These are phyloP conservation scores for Phainopepla nitens DNA, from an alignment of 2,113 vertebrate species.

Conservation along the genomic window DNA sequence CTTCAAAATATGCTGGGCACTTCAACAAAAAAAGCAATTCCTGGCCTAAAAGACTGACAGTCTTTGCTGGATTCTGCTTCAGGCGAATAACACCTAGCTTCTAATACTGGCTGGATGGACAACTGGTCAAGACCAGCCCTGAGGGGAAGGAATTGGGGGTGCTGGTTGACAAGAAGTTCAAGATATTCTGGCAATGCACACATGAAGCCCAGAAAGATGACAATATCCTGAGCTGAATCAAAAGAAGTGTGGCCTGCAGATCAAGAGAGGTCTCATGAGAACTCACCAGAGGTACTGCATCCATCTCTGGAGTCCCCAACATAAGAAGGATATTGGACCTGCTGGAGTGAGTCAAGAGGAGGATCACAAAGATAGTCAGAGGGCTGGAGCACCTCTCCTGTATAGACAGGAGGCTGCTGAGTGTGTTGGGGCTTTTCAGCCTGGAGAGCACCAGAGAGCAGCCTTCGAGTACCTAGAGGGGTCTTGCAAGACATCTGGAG, in stretches of 20 bases:
- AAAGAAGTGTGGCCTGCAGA: not conserved
- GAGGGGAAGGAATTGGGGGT: not conserved
- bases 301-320: rapidly evolving
- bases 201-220: not conserved
- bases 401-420: not conserved
- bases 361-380: not conserved
- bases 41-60: not conserved
- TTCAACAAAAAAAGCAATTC: not conserved
- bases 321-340: not conserved
- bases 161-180: not conserved
- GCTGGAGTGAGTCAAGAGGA: not conserved
- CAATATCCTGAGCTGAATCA: not conserved
- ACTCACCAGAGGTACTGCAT: not conserved
- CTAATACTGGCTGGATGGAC: not conserved
- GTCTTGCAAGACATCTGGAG: not conserved
- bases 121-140: not conserved
- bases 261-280: not conserved
- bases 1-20: not conserved
- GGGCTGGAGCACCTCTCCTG: not conserved
- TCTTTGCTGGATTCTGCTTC: not conserved
- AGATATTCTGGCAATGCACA: not conserved
- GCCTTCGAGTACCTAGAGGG: not conserved
- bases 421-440: not conserved
- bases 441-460: not conserved
- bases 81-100: not conserved